These are phyloP conservation scores for Callorhinus ursinus DNA, from an alignment of 2,113 vertebrate species.

Conservation along the genomic window DNA sequence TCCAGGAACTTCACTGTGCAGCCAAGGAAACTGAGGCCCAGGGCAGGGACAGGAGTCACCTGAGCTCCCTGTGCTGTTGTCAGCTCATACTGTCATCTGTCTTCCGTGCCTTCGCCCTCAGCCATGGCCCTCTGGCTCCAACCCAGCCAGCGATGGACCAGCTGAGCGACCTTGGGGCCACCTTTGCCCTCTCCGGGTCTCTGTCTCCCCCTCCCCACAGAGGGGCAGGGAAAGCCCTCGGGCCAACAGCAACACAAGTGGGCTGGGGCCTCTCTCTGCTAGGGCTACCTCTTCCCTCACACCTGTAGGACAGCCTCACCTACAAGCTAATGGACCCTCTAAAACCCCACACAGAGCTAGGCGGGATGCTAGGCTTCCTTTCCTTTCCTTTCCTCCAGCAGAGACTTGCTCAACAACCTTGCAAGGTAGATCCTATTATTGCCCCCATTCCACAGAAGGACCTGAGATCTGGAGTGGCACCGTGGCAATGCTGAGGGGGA, in stretches of 20 bases:
- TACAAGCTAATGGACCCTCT: too few relatives aligned
- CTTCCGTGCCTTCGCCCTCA: neutral
- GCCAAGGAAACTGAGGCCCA: neutral
- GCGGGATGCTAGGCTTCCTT: neutral
- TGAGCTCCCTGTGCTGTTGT: neutral
- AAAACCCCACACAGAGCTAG: neutral
- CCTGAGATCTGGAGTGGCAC: neutral
- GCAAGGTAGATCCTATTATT: neutral
- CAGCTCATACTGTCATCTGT: neutral
- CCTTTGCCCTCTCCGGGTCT: too few relatives aligned
- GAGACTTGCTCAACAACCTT: neutral
- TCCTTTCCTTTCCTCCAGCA: neutral
- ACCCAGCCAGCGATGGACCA: neutral
- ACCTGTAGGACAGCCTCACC: neutral
- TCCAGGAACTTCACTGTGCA: neutral
- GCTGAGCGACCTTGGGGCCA: neutral
- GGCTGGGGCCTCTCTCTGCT: neutral
- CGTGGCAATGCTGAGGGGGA: neutral
- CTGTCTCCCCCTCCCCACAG: neutral
- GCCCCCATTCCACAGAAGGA: neutral
- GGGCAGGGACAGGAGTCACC: neutral
- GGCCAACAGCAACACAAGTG: neutral
- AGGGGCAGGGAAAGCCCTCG: neutral
- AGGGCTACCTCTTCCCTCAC: neutral
- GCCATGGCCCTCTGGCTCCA: neutral